A percentile compares a stretch with the other conserved stretches of the same genome.
Evolutionary conservation across 2,888 invertebrate species (phyloP).

Genomic region (Agonopterix heracliana): DNA sequence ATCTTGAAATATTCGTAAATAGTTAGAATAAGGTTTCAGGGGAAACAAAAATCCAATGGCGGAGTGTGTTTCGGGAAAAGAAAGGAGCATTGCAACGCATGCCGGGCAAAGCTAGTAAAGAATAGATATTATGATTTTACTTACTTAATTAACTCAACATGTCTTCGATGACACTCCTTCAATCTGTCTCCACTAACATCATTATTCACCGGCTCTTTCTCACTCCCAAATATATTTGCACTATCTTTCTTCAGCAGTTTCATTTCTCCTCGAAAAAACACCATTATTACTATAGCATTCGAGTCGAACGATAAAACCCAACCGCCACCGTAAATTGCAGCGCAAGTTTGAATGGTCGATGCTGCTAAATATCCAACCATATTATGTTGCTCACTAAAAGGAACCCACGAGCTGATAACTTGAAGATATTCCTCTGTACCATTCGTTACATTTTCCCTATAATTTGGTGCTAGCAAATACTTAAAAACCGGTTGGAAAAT

Average conservation of each 20-base stretch:
- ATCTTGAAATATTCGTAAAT: too few relatives aligned
- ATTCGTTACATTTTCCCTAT: constrained; percentile 40
- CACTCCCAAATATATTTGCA: constrained; percentile 38
- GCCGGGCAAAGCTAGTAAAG: too few relatives aligned
- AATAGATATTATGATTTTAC: too few relatives aligned
- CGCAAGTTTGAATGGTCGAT: constrained; percentile 47
- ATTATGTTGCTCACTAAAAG: constrained; percentile 51
- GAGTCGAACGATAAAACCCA: constrained; percentile 65
- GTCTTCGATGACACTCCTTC: constrained; percentile 45
- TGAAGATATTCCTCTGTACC: constrained; percentile 46
- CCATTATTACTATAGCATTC: constrained; percentile 60
- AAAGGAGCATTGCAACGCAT: too few relatives aligned
- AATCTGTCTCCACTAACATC: constrained; percentile 27
- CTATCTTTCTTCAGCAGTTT: constrained; percentile 48
- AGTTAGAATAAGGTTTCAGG: too few relatives aligned
- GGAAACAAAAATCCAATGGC: too few relatives aligned
- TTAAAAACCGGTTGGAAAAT: constrained; percentile 48
- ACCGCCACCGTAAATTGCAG: constrained; percentile 54
- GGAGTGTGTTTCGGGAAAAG: too few relatives aligned
- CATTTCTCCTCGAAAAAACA: constrained; percentile 55
- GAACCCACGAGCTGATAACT: constrained; percentile 63
- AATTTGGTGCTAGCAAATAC: constrained; percentile 35
- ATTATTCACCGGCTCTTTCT: constrained; percentile 17
- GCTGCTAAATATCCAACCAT: constrained; percentile 38
- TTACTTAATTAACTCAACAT: constrained; percentile 52